phyloP scores from a whole-genome alignment of 2,113 vertebrate genomes.

The Ivindomyrus marchei region DNA sequence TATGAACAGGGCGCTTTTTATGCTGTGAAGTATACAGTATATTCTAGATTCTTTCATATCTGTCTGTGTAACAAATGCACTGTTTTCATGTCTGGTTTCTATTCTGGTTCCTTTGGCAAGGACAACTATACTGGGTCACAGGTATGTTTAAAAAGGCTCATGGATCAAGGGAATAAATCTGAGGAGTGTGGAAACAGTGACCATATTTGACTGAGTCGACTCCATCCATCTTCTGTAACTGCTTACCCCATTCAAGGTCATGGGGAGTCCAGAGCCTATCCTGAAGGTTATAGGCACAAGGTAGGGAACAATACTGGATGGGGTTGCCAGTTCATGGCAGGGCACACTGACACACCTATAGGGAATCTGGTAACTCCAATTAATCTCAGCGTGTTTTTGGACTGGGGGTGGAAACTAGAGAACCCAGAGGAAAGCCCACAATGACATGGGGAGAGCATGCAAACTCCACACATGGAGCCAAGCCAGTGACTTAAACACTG shows the following conservation, averaged over 20 bases:
- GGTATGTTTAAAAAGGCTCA: neutral
- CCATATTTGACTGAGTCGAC: constrained; percentile 15
- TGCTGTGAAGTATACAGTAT: neutral
- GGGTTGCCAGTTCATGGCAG: neutral
- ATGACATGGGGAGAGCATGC: neutral
- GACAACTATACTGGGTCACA: neutral
- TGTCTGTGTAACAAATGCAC: constrained; percentile 29
- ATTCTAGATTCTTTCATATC: constrained; percentile 16
- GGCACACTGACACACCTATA: neutral
- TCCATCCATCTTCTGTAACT: neutral
- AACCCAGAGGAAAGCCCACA: neutral
- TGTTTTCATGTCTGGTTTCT: constrained; percentile 9
- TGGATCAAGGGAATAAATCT: constrained; percentile 23
- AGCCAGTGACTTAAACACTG: too few relatives aligned
- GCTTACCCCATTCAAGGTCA: neutral
- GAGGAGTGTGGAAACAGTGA: constrained; percentile 42
- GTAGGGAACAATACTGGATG: neutral
- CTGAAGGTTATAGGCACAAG: neutral
- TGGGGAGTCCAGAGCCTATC: neutral
- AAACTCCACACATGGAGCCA: neutral
- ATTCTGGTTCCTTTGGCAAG: constrained; percentile 11
- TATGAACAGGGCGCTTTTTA: neutral
- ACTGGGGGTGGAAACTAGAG: neutral
- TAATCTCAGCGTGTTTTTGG: neutral
- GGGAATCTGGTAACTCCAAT: neutral